Evolutionary conservation across 1,140 invertebrate genomes (phyloP), one percentile per base, ranked within the genome.

Genomic region (Caenorhabditis latens): DNA sequence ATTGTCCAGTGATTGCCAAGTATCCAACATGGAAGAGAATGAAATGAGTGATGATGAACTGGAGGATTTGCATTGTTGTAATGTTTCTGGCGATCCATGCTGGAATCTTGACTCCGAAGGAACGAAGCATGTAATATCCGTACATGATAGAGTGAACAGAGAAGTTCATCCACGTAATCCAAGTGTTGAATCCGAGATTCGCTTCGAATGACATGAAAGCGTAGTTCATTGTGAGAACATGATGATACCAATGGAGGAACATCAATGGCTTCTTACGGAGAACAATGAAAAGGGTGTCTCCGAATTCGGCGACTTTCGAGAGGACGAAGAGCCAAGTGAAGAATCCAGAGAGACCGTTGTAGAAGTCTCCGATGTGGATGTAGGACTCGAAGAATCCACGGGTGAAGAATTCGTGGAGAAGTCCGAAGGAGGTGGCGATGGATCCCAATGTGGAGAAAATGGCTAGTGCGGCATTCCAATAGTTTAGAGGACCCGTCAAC

Each of bases 161-260:
- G 93, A 97, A 99, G 94, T 99, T 99, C 96, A 99, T 98, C 40
- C 97, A 96, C 91, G 99, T 96, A 93, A 98, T 99, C 98, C 98
- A 99, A 58, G 96, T 94, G 58, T 96, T 98, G 8, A 96, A 96
- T n/a, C 97, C 96, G 13, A 96, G 97, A 94, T 97, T 97, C 92
- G 98, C 96, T 16, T 96, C 95, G 93, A 98, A 99, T 4, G 96
- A 97, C 94, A 97, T 98, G 97, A 97, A 99, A 5, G 96, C 96
- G 93, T 99, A 99, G 40, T 99, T 94, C 40, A 99, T 94, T 7
- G 95, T 95, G 40, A 94, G 94, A 14, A 95, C 93, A 91, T 95
- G 95, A 90, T 95, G 95, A 90, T 95, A 95, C 97, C 97, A 98
- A 83, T 91, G 90, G 32, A 92, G 89, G 85, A 92, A 92, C 84